phyloP scores from a whole-genome alignment of 2,888 invertebrate genomes.

The Lucinisca nassula region DNA sequence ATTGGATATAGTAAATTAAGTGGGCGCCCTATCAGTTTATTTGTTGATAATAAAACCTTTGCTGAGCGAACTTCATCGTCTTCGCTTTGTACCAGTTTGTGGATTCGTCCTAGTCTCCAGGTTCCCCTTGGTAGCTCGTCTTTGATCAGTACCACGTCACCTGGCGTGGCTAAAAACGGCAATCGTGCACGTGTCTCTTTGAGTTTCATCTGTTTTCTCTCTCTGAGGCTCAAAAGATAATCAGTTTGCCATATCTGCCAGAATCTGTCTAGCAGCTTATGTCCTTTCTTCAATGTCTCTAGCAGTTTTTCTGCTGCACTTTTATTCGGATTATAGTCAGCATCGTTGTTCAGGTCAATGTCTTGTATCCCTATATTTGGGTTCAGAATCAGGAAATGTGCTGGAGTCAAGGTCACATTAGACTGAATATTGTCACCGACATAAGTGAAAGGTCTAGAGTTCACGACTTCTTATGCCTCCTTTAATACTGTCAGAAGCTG shows the following conservation, averaged over 20 bases:
- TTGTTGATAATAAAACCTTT: background rate
- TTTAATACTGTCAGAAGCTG: constrained; percentile 13
- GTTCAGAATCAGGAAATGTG: constrained; percentile 21
- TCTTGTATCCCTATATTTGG: constrained; percentile 14
- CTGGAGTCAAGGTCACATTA: background rate
- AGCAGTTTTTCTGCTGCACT: constrained; percentile 25
- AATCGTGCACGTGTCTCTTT: background rate
- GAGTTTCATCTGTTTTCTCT: background rate
- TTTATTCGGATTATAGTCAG: background rate
- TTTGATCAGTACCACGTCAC: constrained; percentile 29
- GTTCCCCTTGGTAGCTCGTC: constrained; percentile 24
- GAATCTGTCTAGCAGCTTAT: constrained; percentile 9
- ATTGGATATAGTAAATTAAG: constrained; percentile 1
- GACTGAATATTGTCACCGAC: constrained; percentile 14
- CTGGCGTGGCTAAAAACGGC: background rate
- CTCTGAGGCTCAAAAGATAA: constrained; percentile 20
- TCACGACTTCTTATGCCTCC: constrained; percentile 15
- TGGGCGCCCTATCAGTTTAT: background rate
- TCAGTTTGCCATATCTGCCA: constrained; percentile 10
- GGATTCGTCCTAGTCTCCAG: constrained; percentile 25
- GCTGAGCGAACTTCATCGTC: constrained; percentile 7
- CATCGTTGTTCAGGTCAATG: background rate
- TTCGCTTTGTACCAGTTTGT: background rate
- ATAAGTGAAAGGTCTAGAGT: constrained; percentile 18
- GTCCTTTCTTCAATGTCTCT: constrained; percentile 23